Base-by-base conservation (phyloP, 1,140 invertebrate genomes). In the Drosophila pruinosa region DNA sequence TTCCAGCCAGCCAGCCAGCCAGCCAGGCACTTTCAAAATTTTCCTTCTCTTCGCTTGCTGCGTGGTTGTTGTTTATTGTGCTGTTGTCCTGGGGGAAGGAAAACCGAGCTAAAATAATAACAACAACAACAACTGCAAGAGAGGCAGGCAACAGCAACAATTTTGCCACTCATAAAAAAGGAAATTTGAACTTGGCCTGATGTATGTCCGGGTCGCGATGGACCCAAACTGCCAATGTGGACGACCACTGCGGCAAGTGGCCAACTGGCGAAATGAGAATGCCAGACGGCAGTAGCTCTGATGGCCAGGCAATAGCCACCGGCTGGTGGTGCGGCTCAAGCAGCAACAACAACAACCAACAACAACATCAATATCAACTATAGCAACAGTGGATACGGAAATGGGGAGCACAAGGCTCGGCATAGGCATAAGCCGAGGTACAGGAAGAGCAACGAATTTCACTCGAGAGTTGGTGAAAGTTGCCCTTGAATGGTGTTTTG, bases 171-270 rank as follows among this genome's bases (percentile, higher is more conserved):
- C 63, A 59, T 73, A 69, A 62, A 78, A 85, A 82, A 77, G 81
- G 81, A 85, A 81, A 85, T 86, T 85, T 85, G 81, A 85, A 85
- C 81, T 85, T 85, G 81, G 77, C 78, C 80, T 82, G 81, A 86
- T 86, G 81, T 81, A 86, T 86, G 81, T 85, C 81, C 77, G 72
- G 64, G 52, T 61, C 61, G 47, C 73, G 56, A 73, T 70, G 63
- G 62, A 59, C 48, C 53, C 56, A 71, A 72, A 80, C 81, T 74
- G 76, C 81, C 81, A 86, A 77, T 86, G 81, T 64, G 77, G 76
- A 70, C 80, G 72, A 80, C 80, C 80, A 85, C 63, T 86, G 81
- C 81, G 80, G 81, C 80, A 86, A 74, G 69, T 77, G 62, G 47
- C 62, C 67, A 79, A 68, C 68, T 50, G 63, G 31, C 48, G 47